These are phyloP conservation scores for Gymnarchus niloticus DNA, from an alignment of 2,113 vertebrate species.

Conservation along the genomic window DNA sequence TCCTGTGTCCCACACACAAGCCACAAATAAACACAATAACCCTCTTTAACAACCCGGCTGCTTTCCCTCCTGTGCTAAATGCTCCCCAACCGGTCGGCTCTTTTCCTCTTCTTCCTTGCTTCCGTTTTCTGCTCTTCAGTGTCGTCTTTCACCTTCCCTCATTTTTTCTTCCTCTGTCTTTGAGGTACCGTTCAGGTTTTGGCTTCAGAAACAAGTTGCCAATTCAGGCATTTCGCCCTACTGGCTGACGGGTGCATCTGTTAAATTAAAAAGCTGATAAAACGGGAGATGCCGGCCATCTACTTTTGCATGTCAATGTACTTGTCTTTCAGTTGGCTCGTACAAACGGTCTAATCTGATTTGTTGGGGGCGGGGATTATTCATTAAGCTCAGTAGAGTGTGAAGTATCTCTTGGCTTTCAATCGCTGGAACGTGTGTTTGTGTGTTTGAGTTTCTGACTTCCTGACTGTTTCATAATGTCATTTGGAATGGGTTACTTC, in stretches of 20 bases:
- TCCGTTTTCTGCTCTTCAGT: neutral
- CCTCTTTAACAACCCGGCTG: slow-evolving; percentile 46
- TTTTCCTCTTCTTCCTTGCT: neutral
- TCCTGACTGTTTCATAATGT: slow-evolving; percentile 11
- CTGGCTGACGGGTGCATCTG: neutral
- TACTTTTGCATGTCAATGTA: neutral
- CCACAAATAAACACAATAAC: slow-evolving; percentile 66
- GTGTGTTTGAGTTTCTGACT: slow-evolving; percentile 2
- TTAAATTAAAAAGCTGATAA: neutral
- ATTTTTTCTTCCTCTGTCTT: neutral
- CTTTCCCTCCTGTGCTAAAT: slow-evolving; percentile 34
- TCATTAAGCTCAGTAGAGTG: neutral
- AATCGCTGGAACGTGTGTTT: neutral
- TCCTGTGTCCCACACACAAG: slow-evolving; percentile 65
- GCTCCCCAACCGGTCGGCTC: neutral
- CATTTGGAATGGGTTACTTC: slow-evolving; percentile 17
- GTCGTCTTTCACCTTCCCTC: neutral
- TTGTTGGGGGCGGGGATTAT: neutral
- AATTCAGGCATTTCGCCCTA: neutral
- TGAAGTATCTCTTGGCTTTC: neutral
- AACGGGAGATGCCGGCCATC: neutral
- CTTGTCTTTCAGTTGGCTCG: neutral
- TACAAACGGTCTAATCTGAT: neutral
- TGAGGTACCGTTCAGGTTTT: neutral
- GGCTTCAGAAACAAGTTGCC: neutral